These are phyloP conservation scores for Pilophorus perplexus DNA, from an alignment of 2,888 invertebrate genomes.

Conservation along the genomic window DNA sequence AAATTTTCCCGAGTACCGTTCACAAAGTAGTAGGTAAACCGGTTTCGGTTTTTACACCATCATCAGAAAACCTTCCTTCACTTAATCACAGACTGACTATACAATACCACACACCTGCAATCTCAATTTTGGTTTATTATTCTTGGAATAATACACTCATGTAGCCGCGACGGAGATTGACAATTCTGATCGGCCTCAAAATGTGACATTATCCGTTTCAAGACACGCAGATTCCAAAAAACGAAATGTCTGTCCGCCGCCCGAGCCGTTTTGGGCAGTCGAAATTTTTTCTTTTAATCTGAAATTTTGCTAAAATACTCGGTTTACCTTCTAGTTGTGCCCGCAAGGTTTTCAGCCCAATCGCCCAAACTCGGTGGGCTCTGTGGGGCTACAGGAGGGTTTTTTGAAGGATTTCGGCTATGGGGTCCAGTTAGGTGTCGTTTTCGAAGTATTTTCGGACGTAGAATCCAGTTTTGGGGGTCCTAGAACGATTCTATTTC, in stretches of 20 bases:
- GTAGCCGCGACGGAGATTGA: background rate
- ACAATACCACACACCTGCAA: too few species aligned
- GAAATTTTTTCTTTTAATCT: background rate
- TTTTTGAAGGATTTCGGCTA: conserved; percentile 3
- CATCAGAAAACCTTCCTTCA: too few species aligned
- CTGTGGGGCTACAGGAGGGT: background rate
- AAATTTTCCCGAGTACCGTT: too few species aligned
- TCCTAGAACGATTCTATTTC: background rate
- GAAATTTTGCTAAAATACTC: background rate
- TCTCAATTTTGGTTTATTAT: background rate
- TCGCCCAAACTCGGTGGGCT: background rate
- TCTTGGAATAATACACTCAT: background rate
- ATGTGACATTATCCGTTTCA: background rate
- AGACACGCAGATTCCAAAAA: background rate
- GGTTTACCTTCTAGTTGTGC: background rate
- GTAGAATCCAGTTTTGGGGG: background rate
- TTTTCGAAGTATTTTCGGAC: background rate
- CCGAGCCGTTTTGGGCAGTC: background rate
- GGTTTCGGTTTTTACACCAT: too few species aligned
- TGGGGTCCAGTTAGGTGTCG: background rate
- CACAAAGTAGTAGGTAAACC: too few species aligned
- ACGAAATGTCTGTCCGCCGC: background rate
- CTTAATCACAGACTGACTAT: too few species aligned
- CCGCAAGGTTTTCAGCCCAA: background rate
- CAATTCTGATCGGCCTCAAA: background rate